Percentiles rank a stretch among this genome's conserved stretches.
These are phyloP conservation scores for Cryptophagus acutangulus DNA, from an alignment of 2,888 invertebrate genomes.

Conservation along the genomic window DNA sequence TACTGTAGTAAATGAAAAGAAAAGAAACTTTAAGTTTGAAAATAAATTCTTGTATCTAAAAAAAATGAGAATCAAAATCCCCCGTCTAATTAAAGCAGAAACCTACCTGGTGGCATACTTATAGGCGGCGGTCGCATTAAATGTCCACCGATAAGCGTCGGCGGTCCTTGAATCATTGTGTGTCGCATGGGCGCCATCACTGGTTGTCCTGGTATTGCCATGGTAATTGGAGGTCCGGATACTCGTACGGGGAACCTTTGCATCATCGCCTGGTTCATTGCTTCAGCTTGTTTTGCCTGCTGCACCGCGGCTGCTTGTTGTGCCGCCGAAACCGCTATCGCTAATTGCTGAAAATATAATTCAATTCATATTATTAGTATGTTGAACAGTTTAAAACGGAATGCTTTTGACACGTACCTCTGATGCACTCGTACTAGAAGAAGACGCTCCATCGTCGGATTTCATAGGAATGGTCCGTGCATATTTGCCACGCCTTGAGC, in stretches of 20 bases:
- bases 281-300: slow-evolving; percentile 46
- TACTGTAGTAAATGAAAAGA: too few species aligned
- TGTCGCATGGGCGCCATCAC: slow-evolving; percentile 54
- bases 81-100: slow-evolving; percentile 27
- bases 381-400: neutral
- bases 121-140: slow-evolving; percentile 62
- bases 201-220: slow-evolving; percentile 51
- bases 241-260: slow-evolving; percentile 51
- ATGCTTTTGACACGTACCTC: slow-evolving; percentile 28
- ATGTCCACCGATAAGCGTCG: slow-evolving; percentile 54
- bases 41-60: too few species aligned
- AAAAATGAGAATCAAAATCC: neutral
- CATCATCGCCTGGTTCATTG: slow-evolving; percentile 44
- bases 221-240: slow-evolving; percentile 45
- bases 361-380: too few species aligned
- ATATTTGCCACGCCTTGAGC: slow-evolving; percentile 67
- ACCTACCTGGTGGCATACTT: slow-evolving; percentile 60
- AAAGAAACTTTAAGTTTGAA: too few species aligned
- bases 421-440: slow-evolving; percentile 40
- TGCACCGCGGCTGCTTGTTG: slow-evolving; percentile 48
- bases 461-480: slow-evolving; percentile 39
- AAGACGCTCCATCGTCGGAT: slow-evolving; percentile 38
- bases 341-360: slow-evolving; percentile 36
- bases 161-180: slow-evolving; percentile 51
- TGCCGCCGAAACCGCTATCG: slow-evolving; percentile 50